phyloP scores from a whole-genome alignment of 64 coral and sea anemone species.

The Anthopleura sola region DNA sequence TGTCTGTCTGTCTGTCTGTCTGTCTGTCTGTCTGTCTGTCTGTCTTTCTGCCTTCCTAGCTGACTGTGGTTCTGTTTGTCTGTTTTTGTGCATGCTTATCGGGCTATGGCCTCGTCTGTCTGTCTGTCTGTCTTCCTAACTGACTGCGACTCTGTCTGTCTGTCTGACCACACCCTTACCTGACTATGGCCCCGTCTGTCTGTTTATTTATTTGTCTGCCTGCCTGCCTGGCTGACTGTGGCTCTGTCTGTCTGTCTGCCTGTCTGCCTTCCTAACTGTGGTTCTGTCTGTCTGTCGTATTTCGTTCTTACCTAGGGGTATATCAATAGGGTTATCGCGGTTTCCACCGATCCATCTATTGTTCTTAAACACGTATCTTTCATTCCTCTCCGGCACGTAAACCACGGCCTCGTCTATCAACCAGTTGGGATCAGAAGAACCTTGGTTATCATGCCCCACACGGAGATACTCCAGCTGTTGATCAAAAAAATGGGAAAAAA shows the following conservation, averaged over 20 bases:
- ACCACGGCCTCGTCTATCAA: conserved; percentile 70
- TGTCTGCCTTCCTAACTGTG: background rate
- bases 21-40: too few species aligned
- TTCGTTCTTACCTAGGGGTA: conserved; percentile 57
- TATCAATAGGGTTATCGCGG: conserved; percentile 39
- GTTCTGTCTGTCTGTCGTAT: background rate
- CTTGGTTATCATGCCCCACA: conserved; percentile 61
- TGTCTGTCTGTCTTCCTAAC: too few species aligned
- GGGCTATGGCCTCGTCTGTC: too few species aligned
- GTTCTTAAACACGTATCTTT: conserved; percentile 87
- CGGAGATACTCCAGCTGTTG: conserved; percentile 54
- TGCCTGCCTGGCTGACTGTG: background rate
- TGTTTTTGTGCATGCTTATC: too few species aligned
- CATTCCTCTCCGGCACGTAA: conserved; percentile 62
- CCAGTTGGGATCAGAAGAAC: conserved; percentile 40
- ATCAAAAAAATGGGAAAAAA: background rate
- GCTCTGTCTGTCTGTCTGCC: background rate
- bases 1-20: too few species aligned
- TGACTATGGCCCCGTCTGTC: too few species aligned
- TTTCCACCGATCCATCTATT: conserved; percentile 67
- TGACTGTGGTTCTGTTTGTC: too few species aligned
- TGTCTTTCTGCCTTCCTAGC: too few species aligned
- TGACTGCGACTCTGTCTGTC: too few species aligned
- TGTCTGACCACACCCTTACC: too few species aligned
- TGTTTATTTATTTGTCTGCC: too few species aligned